These are phyloP conservation scores for Gallinago nigripennis DNA, from an alignment of 2,797 vertebrate genomes.

Conservation along the genomic window DNA sequence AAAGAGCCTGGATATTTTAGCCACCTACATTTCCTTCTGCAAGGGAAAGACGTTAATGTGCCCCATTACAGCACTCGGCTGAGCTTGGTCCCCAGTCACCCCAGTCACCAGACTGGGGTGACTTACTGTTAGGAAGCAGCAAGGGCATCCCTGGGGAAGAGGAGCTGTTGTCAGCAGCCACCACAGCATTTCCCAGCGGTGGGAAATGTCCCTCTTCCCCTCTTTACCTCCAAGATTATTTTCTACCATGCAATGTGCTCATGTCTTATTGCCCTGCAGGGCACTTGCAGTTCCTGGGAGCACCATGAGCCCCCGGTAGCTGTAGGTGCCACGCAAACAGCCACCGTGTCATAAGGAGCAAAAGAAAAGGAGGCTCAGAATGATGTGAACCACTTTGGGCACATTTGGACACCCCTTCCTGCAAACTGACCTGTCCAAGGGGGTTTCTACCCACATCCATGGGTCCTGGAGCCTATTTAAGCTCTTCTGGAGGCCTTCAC, in stretches of 20 bases:
- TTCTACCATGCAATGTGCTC: rapidly evolving
- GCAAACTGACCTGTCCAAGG: background rate
- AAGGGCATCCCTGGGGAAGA: background rate
- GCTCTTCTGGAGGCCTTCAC: rapidly evolving
- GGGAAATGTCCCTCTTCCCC: background rate
- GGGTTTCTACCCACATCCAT: background rate
- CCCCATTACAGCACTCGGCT: background rate
- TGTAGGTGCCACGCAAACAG: background rate
- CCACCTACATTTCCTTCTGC: background rate
- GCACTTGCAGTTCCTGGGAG: background rate
- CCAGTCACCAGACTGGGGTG: background rate
- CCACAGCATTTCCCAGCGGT: background rate
- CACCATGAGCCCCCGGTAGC: background rate
- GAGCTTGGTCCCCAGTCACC: background rate
- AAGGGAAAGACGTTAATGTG: background rate
- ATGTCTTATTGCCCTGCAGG: rapidly evolving
- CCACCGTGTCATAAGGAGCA: background rate
- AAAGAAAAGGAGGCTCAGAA: background rate
- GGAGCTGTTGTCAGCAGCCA: background rate
- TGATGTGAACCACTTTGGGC: background rate
- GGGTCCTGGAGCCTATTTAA: background rate
- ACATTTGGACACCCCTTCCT: background rate
- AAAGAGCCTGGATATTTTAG: background rate
- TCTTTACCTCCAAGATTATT: background rate
- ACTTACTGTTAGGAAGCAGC: background rate